Evolutionary conservation across 1,140 invertebrate species (phyloP), one percentile per base, ranked within the genome.

Genomic region (Nasonia longicornis): DNA sequence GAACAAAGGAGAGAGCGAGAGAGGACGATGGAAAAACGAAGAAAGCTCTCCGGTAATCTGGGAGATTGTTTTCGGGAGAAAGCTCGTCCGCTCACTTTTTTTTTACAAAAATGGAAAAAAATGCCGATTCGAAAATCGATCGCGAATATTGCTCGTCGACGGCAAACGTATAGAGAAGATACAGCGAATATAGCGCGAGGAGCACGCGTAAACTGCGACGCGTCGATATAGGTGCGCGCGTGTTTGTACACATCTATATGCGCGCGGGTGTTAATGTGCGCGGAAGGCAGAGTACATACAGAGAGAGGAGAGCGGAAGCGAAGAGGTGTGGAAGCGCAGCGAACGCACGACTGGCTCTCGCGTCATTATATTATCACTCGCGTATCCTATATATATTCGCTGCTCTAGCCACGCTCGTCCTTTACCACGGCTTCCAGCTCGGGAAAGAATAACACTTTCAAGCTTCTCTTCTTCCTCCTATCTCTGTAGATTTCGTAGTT

Each of bases 251-350:
- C 71, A 29, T 79, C 10, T 72, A 31, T 70, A 63, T 79, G 66
- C 69, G 29, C 77, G 26, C n/a, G 69, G 48, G 77, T 38, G 77
- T 72, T 26, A 71, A 70, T 26, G 77, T 69, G 48, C 71, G 76
- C 11, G 22, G 26, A 66, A 35, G 29, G 48, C 20, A 66, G 26
- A 42, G 64, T 70, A 31, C 31, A 69, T n/a, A 76, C 52, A 67
- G 6, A 72, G 31, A 35, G 31, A 35, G 31, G 72, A 74, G 42
- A 74, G 38, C 42, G 45, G 77, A 58, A 20, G n/a, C 70, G 52
- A 22, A 22, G 42, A 80, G 52, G 31, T 69, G 72, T 52, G 16
- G 26, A 58, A 74, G 42, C 63, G 16, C 31, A 58, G 64, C 22
- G n/a, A 67, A 75, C 35, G 70, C 70, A 73, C 77, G 58, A 35